Evolutionary conservation across 2,888 invertebrate species (phyloP).

Genomic region (Ormyrus labotus): DNA sequence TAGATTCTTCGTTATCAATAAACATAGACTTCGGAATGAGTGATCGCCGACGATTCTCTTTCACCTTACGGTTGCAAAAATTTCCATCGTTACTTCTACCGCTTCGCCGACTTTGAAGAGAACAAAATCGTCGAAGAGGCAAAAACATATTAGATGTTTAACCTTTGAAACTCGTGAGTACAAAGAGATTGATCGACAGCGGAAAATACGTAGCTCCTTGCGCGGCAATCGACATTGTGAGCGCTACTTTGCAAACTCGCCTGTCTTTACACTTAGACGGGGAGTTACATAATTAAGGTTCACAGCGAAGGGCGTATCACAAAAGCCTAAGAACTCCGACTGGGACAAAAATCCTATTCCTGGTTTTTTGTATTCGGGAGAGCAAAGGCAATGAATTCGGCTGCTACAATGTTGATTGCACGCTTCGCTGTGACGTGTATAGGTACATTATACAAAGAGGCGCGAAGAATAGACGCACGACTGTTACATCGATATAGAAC

Average conservation of each 20-base stretch:
- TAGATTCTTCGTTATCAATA: slow-evolving; percentile 39
- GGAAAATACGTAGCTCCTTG: not conserved
- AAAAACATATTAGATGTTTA: too few species aligned
- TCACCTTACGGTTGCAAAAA: too few species aligned
- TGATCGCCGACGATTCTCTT: not conserved
- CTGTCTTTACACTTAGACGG: slow-evolving; percentile 14
- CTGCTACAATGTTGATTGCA: slow-evolving; percentile 31
- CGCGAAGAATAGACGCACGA: slow-evolving; percentile 14
- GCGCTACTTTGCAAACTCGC: slow-evolving; percentile 26
- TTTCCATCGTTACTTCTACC: too few species aligned
- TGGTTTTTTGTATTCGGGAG: slow-evolving; percentile 18
- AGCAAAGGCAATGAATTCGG: slow-evolving; percentile 29
- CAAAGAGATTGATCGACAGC: not conserved
- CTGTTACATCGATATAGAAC: slow-evolving; percentile 40
- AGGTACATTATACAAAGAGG: slow-evolving; percentile 1
- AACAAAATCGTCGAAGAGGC: too few species aligned
- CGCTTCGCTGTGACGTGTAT: not conserved
- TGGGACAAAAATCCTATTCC: slow-evolving; percentile 38
- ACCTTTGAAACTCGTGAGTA: too few species aligned
- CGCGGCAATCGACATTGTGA: slow-evolving; percentile 39
- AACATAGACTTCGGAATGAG: slow-evolving; percentile 15
- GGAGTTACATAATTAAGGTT: slow-evolving; percentile 24
- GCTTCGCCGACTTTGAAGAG: too few species aligned
- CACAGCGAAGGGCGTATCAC: slow-evolving; percentile 51
- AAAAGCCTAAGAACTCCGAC: slow-evolving; percentile 43